Evolutionary conservation across 2,797 vertebrate species (phyloP), one percentile per base, ranked within the genome.

Genomic region (Argentina silus): DNA sequence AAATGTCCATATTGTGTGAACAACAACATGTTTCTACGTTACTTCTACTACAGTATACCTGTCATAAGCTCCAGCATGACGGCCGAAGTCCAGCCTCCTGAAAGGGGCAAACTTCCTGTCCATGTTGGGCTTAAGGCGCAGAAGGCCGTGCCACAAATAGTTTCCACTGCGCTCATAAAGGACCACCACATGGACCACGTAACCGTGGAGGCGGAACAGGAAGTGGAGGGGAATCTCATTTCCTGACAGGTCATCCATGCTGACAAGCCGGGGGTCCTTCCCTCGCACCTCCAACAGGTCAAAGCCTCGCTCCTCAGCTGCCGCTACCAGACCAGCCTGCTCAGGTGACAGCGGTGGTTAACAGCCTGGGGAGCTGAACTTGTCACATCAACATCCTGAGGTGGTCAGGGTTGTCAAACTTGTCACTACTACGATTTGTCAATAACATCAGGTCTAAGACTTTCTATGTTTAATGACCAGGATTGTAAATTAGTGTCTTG

Each of bases 161-260:
- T 96, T 95, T 23, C 97, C 96, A 0, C 92, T 97, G n/a, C 97
- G 96, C 82, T 98, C 96, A 8, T 98, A 96, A 85, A 99, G 94
- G 47, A 98, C 91, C n/a, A 98, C 95, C 84, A 98, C 81, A 67
- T 99, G 97, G 83, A 98, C 93, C 71, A 95, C 84, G 48, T 95
- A 93, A 53, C 91, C 75, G 3, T 94, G 82, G 64, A 94, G 88
- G 44, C 87, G 96, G 79, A 98, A 94, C 83, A 99, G 89, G 53
- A 97, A 94, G 91, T 98, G 95, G 81, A 98, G 89, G 0, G 97
- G 96, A 65, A 99, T 95, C 78, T 97, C 94, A 12, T 91, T 92
- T 56, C 96, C 96, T 23, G 95, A 96, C 11, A 98, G 89, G 55
- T 94, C 95, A 75, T 97, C 96, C 90, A 97, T 94, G 63, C 96